Conservation (phyloP, 2,888 invertebrate genomes). For the Nemapogon koenigi region DNA sequence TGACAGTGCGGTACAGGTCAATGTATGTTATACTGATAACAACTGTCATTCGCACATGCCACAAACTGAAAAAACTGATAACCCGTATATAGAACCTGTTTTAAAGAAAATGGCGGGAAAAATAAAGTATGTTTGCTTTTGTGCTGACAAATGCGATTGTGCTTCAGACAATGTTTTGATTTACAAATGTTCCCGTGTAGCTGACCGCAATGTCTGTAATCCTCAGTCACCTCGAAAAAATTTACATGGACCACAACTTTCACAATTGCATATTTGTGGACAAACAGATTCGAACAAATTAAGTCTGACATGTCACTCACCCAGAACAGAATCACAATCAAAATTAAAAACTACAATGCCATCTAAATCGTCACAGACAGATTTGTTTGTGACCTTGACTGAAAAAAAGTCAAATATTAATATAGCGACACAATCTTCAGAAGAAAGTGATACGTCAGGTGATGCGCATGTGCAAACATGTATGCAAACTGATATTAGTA, state of each 20-base stretch:
- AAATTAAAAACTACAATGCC: constrained; percentile 15
- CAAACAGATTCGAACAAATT: constrained; percentile 13
- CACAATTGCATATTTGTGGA: too few species aligned
- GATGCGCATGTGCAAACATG: constrained; percentile 20
- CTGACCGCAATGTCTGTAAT: too few species aligned
- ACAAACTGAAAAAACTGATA: constrained; percentile 8
- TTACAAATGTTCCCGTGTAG: constrained; percentile 37
- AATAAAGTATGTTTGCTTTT: constrained; percentile 40
- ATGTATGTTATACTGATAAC: constrained; percentile 20
- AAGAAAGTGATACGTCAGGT: constrained; percentile 18
- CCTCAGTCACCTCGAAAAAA: too few species aligned
- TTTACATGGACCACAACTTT: too few species aligned
- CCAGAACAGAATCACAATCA: not conserved
- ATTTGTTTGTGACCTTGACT: constrained; percentile 1
- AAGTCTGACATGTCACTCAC: not conserved
- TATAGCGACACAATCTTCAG: constrained; percentile 24
- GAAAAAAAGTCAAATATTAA: constrained; percentile 14
- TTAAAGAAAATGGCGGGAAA: constrained; percentile 21
- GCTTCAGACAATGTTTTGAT: constrained; percentile 33
- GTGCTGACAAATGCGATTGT: constrained; percentile 18
- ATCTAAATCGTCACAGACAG: constrained; percentile 44
- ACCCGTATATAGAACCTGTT: too few species aligned
- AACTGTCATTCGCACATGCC: not conserved
- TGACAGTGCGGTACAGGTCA: constrained; percentile 45
- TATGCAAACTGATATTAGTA: constrained; percentile 51